Base-by-base conservation (phyloP, 2,888 invertebrate genomes). In the Agriotes lineatus region DNA sequence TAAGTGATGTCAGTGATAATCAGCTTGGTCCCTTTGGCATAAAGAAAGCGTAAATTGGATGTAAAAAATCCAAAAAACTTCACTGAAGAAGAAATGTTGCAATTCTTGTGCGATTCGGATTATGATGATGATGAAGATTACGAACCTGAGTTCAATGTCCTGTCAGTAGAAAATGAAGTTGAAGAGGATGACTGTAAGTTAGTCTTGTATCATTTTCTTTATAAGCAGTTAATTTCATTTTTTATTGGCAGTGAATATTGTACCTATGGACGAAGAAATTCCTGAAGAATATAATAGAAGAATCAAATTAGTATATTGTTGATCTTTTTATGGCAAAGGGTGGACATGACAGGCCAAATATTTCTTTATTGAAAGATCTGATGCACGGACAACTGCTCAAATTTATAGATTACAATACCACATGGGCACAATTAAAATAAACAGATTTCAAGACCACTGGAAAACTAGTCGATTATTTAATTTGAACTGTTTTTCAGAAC, bases 391-490 rank as follows among this genome's bases (percentile, higher is more conserved):
- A 72, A 72, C 25, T 67, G 45, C 35, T 64, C 61, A 60, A 54
- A 61, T 69, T 74, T 62, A 22, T 74, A 14, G 69, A 7, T 30
- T 74, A 30, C 18, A 71, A 35, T 63, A 69, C 42, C 70, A 73
- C 57, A 74, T 70, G 72, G 74, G 70, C 14, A 70, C 59, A 39
- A 72, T 74, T 19, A 19, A 56, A 56, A 2, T 70, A 10, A 54
- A 56, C 16, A 60, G 69, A 44, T 30, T 71, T 12, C 45, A 68
- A 35, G 72, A 73, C 54, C 71, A 72, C 52, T 75, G 69, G 73
- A n/a, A n/a, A n/a, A n/a, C n/a, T n/a, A n/a, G n/a, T n/a, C n/a
- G n/a, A n/a, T n/a, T n/a, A n/a, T n/a, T n/a, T n/a, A n/a, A n/a
- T n/a, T n/a, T n/a, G n/a, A n/a, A n/a, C n/a, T n/a, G n/a, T n/a